Evolutionary conservation across 92 coral and sea anemone genomes (phyloP), one percentile per base, ranked within the genome.

Genomic region (Epizoanthus rinbou): DNA sequence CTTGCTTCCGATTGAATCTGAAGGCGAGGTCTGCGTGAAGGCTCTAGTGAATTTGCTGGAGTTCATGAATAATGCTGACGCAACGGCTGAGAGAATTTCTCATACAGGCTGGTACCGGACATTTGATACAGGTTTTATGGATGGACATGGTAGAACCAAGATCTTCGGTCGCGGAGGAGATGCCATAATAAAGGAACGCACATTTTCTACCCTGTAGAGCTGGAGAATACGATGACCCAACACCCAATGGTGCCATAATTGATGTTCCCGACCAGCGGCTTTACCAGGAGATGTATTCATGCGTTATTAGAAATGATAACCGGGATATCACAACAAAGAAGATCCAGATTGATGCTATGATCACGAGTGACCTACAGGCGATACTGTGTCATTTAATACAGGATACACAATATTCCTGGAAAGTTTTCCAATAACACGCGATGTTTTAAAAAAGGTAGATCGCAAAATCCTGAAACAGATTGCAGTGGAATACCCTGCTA

Each of bases 31-130:
- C 21, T 83, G 81, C 21, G 68, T 64, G 52, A 60, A 81, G 2
- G 62, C 82, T 14, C 31, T 47, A 4, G 19, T 28, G 28, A 64
- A 50, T 21, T 66, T 85, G 17, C 39, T 67, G 16, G 88, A 69
- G 45, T 85, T 76, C 45, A 50, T 85, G n/a, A 79, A 31, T 3
- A 57, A 78, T 64, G 28, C 78, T 69, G 85, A 50, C 8, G 79
- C 85, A 18, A 85, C 88, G 8, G 9, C 47, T 19, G n/a, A 79
- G 62, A 56, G 63, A 0, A 85, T 60, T 8, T 76, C 88, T 37
- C 67, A 28, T 25, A 85, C 88, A 17, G 72, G 88, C 2, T 85
- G 85, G 88, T 52, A 76, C 35, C 70, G 62, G 33, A 76, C 85
- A 13, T 83, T 79, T 53, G 88, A 85, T 47, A 18, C 80, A 15